These are phyloP conservation scores for Porites cylindrica DNA, from an alignment of 92 coral and sea anemone genomes.

Conservation along the genomic window DNA sequence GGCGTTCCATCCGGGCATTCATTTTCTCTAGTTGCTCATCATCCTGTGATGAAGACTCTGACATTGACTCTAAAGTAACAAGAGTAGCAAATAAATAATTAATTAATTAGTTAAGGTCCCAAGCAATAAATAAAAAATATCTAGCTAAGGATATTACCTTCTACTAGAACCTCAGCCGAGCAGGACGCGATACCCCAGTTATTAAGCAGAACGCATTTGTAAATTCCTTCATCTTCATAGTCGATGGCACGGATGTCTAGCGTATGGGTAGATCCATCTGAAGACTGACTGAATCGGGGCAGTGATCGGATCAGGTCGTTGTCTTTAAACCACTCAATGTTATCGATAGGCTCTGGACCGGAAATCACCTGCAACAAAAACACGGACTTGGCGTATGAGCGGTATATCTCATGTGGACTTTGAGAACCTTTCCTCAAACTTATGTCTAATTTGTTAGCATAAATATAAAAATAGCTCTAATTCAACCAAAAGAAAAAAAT, in stretches of 20 bases:
- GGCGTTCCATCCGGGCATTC: slow-evolving; percentile 78
- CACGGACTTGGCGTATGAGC: background rate
- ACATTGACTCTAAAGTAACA: slow-evolving; percentile 35
- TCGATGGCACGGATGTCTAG: slow-evolving; percentile 66
- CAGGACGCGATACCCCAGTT: slow-evolving; percentile 91
- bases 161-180: slow-evolving; percentile 94
- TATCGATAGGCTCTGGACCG: slow-evolving; percentile 79
- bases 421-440: too few relatives aligned
- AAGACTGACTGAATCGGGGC: slow-evolving; percentile 72
- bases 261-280: slow-evolving; percentile 59
- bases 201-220: slow-evolving; percentile 90
- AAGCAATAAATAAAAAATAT: background rate
- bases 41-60: slow-evolving; percentile 57
- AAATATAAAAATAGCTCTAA: too few relatives aligned
- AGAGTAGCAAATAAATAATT: background rate
- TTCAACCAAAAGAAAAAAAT: too few relatives aligned
- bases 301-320: slow-evolving; percentile 82
- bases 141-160: slow-evolving; percentile 52
- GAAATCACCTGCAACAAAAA: slow-evolving; percentile 60
- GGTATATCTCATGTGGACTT: background rate
- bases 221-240: slow-evolving; percentile 92
- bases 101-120: background rate
- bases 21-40: slow-evolving; percentile 51
- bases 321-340: slow-evolving; percentile 98
- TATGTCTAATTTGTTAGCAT: too few relatives aligned